Evolutionary conservation across 2,888 invertebrate species (phyloP), one percentile per base, ranked within the genome.

Genomic region (Cryptocheilus praepositus): DNA sequence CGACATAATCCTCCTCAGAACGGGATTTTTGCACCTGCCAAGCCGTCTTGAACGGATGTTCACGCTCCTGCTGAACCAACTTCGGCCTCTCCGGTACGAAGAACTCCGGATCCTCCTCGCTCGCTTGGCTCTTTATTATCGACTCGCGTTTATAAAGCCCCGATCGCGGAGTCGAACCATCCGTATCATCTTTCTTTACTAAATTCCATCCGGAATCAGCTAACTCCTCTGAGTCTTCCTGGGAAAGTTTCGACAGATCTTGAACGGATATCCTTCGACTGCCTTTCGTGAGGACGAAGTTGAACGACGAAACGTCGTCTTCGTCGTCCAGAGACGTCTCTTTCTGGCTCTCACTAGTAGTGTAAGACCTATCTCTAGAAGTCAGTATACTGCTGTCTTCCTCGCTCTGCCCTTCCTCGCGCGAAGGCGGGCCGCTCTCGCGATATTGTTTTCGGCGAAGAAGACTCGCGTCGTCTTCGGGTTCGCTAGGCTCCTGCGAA

Each of bases 21-120:
- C 85, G 76, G 2, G 88, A 88, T 49, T 88, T 88, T 53, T 88
- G 88, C 79, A 87, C 79, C 63, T 88, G 88, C 88, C 88, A 88
- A 7, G 88, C 88, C 58, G 86, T 88, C 58, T 87, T 87, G 36
- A 88, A 88, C 0, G 88, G 88, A 79, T 88, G 88, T 59, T 88
- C 86, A 16, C 87, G 82, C 46, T 88, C 88, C 63, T 88, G 88
- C 56, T 88, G 88, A 22, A 86, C 82, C 0, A 88, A 64, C 56
- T 88, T 88, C 0, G 88, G 88, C 51, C 88, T 79, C 64, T 88
- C 88, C 7, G 88, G 88, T 2, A 88, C 61, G 3, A 88, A 71
- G 60, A 85, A 88, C 60, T 88, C 88, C 0, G 88, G 87, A 69
- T 88, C 88, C 52, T 88, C 88, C 65, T 88, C 88, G 63, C 88